Evolutionary conservation across 2,797 vertebrate species (phyloP).

Genomic region (Mormyrus hasselquistii): DNA sequence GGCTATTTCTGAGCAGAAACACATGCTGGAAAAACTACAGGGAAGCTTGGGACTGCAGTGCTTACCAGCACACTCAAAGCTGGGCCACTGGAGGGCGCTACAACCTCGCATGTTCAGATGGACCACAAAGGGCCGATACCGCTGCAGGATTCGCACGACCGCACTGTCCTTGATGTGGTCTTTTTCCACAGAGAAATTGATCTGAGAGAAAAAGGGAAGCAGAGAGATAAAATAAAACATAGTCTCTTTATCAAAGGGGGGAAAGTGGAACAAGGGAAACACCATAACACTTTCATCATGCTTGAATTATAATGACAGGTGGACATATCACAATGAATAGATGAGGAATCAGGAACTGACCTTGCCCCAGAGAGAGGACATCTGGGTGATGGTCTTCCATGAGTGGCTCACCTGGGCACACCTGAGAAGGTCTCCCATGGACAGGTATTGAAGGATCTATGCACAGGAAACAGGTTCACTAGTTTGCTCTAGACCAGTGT

Average conservation of each 20-base stretch:
- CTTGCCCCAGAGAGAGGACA: constrained; percentile 54
- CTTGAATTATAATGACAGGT: not conserved
- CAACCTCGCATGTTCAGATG: constrained; percentile 58
- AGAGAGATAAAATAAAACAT: not conserved
- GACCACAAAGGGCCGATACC: constrained; percentile 47
- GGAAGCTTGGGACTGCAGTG: constrained; percentile 7
- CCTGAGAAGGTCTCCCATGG: constrained; percentile 49
- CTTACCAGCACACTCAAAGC: constrained; percentile 54
- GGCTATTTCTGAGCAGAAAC: not conserved
- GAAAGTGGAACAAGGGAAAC: not conserved
- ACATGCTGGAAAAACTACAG: not conserved
- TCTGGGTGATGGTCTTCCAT: constrained; percentile 54
- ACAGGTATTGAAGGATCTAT: constrained; percentile 56
- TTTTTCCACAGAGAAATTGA: constrained; percentile 53
- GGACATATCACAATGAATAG: not conserved
- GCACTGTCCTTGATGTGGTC: constrained; percentile 48
- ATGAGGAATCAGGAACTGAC: constrained; percentile 39
- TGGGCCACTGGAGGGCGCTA: constrained; percentile 37
- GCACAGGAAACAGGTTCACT: constrained; percentile 13
- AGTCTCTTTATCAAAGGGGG: not conserved
- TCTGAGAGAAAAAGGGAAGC: constrained; percentile 37
- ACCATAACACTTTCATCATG: not conserved
- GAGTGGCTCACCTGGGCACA: constrained; percentile 55
- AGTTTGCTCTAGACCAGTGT: not conserved
- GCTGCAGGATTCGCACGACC: constrained; percentile 48